phyloP scores from a whole-genome alignment of 2,113 vertebrate genomes.

The Copsychus sechellarum region DNA sequence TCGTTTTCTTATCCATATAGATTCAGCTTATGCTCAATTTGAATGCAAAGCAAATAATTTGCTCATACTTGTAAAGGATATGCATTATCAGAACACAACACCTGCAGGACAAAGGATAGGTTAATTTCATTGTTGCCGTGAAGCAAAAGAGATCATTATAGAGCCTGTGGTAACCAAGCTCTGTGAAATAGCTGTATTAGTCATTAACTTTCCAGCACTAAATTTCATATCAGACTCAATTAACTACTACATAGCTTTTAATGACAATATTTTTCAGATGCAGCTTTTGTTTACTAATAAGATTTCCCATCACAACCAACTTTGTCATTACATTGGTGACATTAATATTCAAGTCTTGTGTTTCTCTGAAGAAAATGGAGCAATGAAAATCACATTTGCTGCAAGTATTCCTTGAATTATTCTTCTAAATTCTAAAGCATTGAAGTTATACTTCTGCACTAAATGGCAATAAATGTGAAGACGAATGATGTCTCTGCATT shows the following conservation, averaged over 20 bases:
- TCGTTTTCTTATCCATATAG: slow-evolving; percentile 63
- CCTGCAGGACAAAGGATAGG: slow-evolving; percentile 83
- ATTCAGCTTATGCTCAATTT: slow-evolving; percentile 68
- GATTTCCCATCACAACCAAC: slow-evolving; percentile 69
- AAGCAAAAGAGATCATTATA: slow-evolving; percentile 78
- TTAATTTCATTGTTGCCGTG: slow-evolving; percentile 80
- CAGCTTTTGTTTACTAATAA: slow-evolving; percentile 80
- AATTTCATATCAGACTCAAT: slow-evolving; percentile 83
- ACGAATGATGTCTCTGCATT: neutral
- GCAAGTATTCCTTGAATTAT: slow-evolving; percentile 64
- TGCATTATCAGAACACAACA: slow-evolving; percentile 81
- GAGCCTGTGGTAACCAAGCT: slow-evolving; percentile 76
- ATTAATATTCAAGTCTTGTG: slow-evolving; percentile 72
- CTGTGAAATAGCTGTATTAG: slow-evolving; percentile 81
- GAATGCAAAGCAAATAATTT: slow-evolving; percentile 77
- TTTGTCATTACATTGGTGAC: slow-evolving; percentile 58
- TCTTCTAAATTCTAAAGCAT: slow-evolving; percentile 57
- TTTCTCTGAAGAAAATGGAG: slow-evolving; percentile 69
- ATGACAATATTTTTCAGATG: slow-evolving; percentile 78
- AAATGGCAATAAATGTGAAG: slow-evolving; percentile 39
- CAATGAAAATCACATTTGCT: slow-evolving; percentile 70
- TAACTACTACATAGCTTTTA: slow-evolving; percentile 81
- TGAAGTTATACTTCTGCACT: slow-evolving; percentile 53
- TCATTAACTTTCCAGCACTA: slow-evolving; percentile 81
- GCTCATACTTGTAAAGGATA: slow-evolving; percentile 75